Conservation (phyloP, 2,113 vertebrate species). For the Pungitius pungitius region DNA sequence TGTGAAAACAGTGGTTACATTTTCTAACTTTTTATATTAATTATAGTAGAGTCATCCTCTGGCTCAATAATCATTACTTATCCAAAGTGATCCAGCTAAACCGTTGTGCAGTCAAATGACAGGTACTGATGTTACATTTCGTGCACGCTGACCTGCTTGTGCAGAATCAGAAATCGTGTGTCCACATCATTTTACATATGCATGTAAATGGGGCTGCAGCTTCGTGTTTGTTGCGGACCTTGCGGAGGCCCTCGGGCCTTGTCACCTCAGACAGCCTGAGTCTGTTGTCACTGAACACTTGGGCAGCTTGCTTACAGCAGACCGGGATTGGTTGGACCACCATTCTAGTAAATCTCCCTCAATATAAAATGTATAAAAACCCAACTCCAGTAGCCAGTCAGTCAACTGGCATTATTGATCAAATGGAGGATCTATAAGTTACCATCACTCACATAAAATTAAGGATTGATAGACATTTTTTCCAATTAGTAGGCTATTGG, state of each 20-base stretch:
- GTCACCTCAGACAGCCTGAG: slow-evolving; percentile 16
- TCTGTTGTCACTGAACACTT: slow-evolving; percentile 46
- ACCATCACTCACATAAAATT: slow-evolving; percentile 51
- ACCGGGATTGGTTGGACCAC: slow-evolving; percentile 29
- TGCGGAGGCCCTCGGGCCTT: slow-evolving; percentile 16
- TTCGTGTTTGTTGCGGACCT: slow-evolving; percentile 3
- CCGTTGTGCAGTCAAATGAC: neutral
- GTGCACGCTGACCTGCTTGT: neutral
- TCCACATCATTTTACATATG: neutral
- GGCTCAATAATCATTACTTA: neutral
- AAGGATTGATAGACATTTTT: slow-evolving; percentile 60
- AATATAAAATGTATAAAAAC: slow-evolving; percentile 51
- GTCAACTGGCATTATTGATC: slow-evolving; percentile 66
- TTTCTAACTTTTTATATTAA: neutral
- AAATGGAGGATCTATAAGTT: slow-evolving; percentile 54
- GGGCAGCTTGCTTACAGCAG: slow-evolving; percentile 36
- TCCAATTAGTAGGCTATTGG: slow-evolving; percentile 59
- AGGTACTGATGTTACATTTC: neutral
- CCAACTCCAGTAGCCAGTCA: slow-evolving; percentile 39
- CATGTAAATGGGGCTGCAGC: neutral
- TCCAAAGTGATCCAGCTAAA: neutral
- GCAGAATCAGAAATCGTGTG: neutral
- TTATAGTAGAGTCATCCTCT: neutral
- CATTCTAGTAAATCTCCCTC: slow-evolving; percentile 42
- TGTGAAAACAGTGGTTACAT: neutral